A percentile compares a stretch with the other conserved stretches of the same genome.
These are phyloP conservation scores for Sphenodon punctatus DNA, from an alignment of 2,797 vertebrate genomes.

Conservation along the genomic window DNA sequence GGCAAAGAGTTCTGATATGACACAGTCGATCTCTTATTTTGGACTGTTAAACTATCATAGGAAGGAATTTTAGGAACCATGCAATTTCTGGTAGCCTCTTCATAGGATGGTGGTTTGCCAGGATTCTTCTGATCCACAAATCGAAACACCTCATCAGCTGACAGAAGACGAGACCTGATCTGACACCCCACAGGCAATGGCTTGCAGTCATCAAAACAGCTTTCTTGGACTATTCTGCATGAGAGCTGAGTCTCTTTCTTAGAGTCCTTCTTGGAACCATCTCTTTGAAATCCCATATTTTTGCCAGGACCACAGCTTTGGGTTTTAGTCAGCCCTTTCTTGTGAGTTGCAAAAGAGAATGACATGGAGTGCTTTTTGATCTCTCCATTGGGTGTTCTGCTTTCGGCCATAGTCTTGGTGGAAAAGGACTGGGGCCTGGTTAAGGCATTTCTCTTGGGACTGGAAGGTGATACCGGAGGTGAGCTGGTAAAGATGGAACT, in stretches of 20 bases:
- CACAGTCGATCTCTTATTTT: slow-evolving; percentile 71
- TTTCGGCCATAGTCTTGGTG: slow-evolving; percentile 64
- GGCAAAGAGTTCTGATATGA: slow-evolving; percentile 14
- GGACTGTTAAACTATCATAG: slow-evolving; percentile 79
- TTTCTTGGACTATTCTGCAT: slow-evolving; percentile 59
- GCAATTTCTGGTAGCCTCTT: slow-evolving; percentile 80
- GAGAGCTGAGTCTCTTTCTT: slow-evolving; percentile 79
- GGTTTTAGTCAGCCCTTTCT: slow-evolving; percentile 75
- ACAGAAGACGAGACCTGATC: slow-evolving; percentile 73
- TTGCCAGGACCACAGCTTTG: slow-evolving; percentile 77
- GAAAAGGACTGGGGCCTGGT: slow-evolving; percentile 72
- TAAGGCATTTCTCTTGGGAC: slow-evolving; percentile 72
- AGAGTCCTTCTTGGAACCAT: slow-evolving; percentile 76
- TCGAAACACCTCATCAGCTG: slow-evolving; percentile 85
- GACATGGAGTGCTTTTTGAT: slow-evolving; percentile 84
- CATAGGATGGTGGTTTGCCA: slow-evolving; percentile 85
- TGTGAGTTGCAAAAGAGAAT: slow-evolving; percentile 74
- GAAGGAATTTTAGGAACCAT: slow-evolving; percentile 33
- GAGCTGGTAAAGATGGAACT: slow-evolving; percentile 85
- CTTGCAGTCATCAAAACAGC: background rate
- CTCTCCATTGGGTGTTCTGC: slow-evolving; percentile 52
- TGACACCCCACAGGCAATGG: background rate
- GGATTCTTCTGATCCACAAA: slow-evolving; percentile 80
- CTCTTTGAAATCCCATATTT: slow-evolving; percentile 68
- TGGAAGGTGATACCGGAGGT: slow-evolving; percentile 81